Conservation (phyloP, 35 echinoderm and acorn worm genomes). For the Diadema setosum region DNA sequence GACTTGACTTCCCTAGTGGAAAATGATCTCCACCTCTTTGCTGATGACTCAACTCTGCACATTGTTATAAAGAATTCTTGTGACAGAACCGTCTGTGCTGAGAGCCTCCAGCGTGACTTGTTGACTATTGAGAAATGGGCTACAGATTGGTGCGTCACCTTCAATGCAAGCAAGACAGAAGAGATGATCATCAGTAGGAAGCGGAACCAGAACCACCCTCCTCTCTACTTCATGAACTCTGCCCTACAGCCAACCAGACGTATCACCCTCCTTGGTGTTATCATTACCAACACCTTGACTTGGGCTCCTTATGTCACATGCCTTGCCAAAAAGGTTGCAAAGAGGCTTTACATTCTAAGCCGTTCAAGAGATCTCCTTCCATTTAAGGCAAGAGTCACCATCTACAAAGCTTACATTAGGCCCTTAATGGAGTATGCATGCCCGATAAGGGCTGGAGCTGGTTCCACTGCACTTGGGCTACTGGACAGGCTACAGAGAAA, state of each 20-base stretch:
- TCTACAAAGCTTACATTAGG: neutral
- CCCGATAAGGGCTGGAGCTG: neutral
- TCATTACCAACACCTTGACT: neutral
- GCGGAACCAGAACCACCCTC: conserved; percentile 6
- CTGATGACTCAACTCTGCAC: neutral
- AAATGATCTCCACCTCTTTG: too few relatives aligned
- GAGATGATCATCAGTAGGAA: neutral
- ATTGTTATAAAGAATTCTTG: neutral
- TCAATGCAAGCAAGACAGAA: too few relatives aligned
- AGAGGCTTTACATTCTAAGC: neutral
- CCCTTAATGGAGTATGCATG: too few relatives aligned
- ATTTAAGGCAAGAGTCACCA: neutral
- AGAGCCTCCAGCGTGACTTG: neutral
- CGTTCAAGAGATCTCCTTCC: neutral
- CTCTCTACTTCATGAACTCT: neutral
- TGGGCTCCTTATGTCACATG: neutral
- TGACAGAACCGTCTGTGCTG: neutral
- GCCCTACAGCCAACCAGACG: neutral
- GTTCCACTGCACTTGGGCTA: neutral
- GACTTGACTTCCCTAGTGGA: too few relatives aligned
- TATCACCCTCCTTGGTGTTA: conserved; percentile 2
- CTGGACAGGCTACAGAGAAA: neutral
- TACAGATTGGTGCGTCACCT: neutral
- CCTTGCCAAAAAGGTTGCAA: neutral
- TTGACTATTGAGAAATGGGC: neutral